phyloP scores from a whole-genome alignment of 2,113 vertebrate species.

The Dryoscopus gambensis region DNA sequence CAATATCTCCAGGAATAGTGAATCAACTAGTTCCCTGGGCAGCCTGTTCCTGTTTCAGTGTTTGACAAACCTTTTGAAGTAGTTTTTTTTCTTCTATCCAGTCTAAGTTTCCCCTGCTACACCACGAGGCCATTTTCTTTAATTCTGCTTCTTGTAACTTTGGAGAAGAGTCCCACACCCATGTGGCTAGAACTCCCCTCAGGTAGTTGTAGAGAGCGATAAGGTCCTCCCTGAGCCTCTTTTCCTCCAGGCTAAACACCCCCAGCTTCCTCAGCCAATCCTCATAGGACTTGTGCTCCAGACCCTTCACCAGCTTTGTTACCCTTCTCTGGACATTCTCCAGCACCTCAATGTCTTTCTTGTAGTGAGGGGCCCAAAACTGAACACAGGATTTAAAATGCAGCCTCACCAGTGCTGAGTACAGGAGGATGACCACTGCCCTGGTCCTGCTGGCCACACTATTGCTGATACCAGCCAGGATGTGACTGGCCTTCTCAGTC shows the following conservation, averaged over 20 bases:
- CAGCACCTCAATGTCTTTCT: background rate
- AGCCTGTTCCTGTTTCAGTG: background rate
- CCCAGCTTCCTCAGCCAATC: background rate
- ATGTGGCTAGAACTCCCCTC: background rate
- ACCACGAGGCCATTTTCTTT: background rate
- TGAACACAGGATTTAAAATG: background rate
- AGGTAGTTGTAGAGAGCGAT: rapidly evolving
- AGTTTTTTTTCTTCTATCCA: background rate
- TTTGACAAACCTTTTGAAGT: background rate
- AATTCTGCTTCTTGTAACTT: background rate
- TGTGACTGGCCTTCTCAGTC: background rate
- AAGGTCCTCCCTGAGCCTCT: background rate
- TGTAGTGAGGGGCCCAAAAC: background rate
- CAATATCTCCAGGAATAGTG: background rate
- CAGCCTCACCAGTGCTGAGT: background rate
- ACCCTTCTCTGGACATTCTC: background rate
- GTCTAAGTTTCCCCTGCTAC: background rate
- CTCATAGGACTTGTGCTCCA: background rate
- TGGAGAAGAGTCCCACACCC: background rate
- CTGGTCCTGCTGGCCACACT: background rate
- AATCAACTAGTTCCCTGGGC: background rate
- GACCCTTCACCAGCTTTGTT: background rate
- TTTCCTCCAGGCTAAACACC: background rate
- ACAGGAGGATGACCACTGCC: background rate
- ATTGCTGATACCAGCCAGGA: background rate